These are phyloP conservation scores for Palythoa heliodiscus DNA, from an alignment of 92 coral and sea anemone genomes.

Conservation along the genomic window DNA sequence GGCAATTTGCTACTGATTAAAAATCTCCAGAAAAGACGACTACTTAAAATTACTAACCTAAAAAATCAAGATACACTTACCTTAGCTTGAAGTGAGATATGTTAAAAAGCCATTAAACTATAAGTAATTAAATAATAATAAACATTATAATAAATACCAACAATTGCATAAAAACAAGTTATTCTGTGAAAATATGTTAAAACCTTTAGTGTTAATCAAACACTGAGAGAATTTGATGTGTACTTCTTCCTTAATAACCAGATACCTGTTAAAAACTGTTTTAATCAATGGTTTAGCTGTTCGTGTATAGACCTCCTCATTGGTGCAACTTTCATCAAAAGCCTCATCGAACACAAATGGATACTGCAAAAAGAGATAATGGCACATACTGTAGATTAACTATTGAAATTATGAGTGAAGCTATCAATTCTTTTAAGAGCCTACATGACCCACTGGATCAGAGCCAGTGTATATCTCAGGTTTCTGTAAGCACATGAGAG, in stretches of 20 bases:
- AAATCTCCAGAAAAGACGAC: no score
- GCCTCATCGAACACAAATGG: slow-evolving; percentile 88
- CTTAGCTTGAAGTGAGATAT: no score
- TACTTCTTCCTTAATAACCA: background rate
- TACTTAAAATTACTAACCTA: no score
- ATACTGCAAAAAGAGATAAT: slow-evolving; percentile 52
- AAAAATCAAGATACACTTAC: no score
- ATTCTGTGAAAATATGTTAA: background rate
- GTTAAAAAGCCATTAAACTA: no score
- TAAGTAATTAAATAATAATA: background rate
- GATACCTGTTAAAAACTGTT: slow-evolving; percentile 76
- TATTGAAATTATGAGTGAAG: no score
- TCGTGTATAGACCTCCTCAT: slow-evolving; percentile 66
- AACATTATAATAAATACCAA: background rate
- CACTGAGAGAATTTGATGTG: background rate
- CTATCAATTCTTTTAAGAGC: no score
- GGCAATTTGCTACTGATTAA: no score
- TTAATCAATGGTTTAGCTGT: slow-evolving; percentile 78
- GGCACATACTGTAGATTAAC: no score
- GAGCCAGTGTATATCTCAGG: no score
- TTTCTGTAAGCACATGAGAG: no score
- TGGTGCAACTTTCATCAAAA: slow-evolving; percentile 73
- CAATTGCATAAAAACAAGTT: background rate
- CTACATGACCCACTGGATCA: no score
- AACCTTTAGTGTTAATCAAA: background rate